Conservation (phyloP, 1,140 invertebrate genomes). For the Conus ventricosus region DNA sequence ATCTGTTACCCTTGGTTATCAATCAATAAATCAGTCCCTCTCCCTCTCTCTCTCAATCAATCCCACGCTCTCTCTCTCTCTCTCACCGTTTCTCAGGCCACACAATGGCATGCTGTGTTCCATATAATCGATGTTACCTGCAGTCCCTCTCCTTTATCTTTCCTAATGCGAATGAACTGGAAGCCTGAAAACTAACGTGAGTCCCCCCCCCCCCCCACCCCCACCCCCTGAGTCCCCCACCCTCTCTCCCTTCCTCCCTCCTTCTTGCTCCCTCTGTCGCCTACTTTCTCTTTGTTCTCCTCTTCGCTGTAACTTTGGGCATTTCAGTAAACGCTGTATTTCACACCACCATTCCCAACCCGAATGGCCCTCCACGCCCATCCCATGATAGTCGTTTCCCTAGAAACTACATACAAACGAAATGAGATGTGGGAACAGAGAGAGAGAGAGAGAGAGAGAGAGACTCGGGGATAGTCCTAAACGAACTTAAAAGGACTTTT, state of each 20-base stretch:
- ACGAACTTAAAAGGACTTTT: too few relatives aligned
- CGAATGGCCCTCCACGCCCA: background rate
- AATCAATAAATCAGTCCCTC: background rate
- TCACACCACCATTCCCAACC: background rate
- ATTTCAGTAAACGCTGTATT: background rate
- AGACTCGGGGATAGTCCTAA: too few relatives aligned
- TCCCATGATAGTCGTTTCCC: background rate
- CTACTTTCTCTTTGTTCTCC: background rate
- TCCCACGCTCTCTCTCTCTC: background rate
- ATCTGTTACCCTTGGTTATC: too few relatives aligned
- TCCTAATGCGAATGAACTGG: background rate
- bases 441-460: too few relatives aligned
- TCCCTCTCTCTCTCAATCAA: background rate
- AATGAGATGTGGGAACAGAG: too few relatives aligned
- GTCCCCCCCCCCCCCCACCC: background rate
- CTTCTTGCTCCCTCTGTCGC: constrained; percentile 10
- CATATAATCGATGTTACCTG: background rate
- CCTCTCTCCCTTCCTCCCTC: background rate
- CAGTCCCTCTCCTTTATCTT: too few relatives aligned
- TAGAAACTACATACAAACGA: background rate
- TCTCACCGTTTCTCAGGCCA: background rate
- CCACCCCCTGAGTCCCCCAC: background rate
- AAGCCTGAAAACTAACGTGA: background rate
- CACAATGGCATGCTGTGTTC: background rate
- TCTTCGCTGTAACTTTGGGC: background rate